Conservation (phyloP, 2,113 vertebrate species). For the Haemorhous mexicanus region DNA sequence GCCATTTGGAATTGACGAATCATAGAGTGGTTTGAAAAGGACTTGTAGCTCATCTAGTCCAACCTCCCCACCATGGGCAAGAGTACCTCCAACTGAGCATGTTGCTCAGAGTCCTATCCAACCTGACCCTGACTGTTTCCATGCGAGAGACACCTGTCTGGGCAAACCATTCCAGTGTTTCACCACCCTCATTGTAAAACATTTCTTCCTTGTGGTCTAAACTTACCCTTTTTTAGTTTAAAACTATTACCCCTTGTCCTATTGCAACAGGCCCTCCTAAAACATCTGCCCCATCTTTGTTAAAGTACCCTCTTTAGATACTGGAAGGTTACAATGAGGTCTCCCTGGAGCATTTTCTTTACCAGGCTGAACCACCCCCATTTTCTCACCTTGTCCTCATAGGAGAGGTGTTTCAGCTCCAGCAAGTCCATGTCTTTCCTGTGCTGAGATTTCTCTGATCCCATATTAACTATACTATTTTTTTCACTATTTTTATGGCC, state of each 20-base stretch:
- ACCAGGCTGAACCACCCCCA: neutral
- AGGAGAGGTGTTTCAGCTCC: neutral
- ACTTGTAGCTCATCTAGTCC: too few species aligned
- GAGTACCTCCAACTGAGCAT: neutral
- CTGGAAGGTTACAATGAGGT: neutral
- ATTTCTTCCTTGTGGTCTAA: neutral
- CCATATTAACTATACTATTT: neutral
- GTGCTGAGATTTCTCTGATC: neutral
- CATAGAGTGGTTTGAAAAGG: neutral
- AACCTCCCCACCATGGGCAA: accelerated
- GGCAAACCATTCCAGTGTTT: neutral
- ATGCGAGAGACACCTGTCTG: neutral
- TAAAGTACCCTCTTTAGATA: neutral
- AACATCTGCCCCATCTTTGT: neutral
- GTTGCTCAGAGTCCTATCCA: neutral
- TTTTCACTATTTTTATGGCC: neutral
- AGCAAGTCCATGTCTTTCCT: neutral
- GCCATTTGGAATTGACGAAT: neutral
- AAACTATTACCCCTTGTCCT: neutral
- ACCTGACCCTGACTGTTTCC: neutral
- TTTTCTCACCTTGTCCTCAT: neutral
- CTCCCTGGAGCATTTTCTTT: neutral
- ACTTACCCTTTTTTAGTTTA: neutral
- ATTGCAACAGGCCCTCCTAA: neutral
- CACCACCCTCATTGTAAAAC: neutral